Evolutionary conservation across 1,140 invertebrate genomes (phyloP).

Genomic region (Brachionus koreanus): DNA sequence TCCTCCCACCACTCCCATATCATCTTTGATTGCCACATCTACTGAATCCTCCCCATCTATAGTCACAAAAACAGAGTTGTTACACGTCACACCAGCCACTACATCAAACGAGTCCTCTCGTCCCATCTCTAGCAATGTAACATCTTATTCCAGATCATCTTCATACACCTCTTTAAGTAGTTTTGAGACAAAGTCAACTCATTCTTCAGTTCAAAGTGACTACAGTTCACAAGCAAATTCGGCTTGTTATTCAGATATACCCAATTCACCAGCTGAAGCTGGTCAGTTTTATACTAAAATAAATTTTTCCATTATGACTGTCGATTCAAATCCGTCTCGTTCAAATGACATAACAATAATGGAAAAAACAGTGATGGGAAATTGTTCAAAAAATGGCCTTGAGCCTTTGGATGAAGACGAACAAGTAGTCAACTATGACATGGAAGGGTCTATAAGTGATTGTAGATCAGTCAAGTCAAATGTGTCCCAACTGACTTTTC

Average conservation of each 20-base stretch:
- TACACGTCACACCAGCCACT: constrained; percentile 6
- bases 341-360: constrained; percentile 22
- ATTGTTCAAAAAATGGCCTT: not conserved
- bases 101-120: not conserved
- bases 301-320: not conserved
- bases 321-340: not conserved
- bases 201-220: not conserved
- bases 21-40: not conserved
- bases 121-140: not conserved
- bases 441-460: constrained; percentile 14
- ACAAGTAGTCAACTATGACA: not conserved
- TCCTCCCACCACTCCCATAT: not conserved
- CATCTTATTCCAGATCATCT: not conserved
- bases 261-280: not conserved
- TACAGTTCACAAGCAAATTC: not conserved
- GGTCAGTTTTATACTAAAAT: not conserved
- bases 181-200: constrained; percentile 1
- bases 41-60: not conserved
- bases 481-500: not conserved
- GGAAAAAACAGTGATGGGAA: not conserved
- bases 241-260: not conserved
- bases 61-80: not conserved
- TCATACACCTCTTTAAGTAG: not conserved
- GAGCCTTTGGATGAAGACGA: not conserved
- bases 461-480: not conserved